Conservation (phyloP, 1,140 invertebrate genomes). For the Zaprionus gabonicus region DNA sequence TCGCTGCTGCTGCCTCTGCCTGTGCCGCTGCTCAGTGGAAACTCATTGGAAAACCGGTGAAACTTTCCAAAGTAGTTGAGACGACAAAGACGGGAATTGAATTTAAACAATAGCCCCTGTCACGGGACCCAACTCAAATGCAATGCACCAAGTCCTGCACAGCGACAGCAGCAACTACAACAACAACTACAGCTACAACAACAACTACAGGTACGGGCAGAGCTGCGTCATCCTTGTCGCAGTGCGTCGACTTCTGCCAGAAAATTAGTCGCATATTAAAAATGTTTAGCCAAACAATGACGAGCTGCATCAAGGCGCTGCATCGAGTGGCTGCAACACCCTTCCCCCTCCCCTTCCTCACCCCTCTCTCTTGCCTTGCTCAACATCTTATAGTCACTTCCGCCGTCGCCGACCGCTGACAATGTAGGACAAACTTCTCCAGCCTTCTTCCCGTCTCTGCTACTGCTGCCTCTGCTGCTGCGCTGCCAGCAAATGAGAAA, state of each 20-base stretch:
- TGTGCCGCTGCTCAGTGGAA: conserved; percentile 5
- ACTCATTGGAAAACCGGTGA: conserved; percentile 18
- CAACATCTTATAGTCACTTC: background rate
- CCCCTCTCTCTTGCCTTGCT: background rate
- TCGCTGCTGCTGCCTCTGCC: background rate
- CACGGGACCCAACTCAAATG: conserved; percentile 54
- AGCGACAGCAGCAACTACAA: conserved; percentile 9
- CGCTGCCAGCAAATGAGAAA: conserved; percentile 79
- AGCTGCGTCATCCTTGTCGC: conserved; percentile 44
- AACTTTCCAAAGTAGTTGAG: conserved; percentile 80
- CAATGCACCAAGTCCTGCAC: conserved; percentile 30
- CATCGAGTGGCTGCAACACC: conserved; percentile 18
- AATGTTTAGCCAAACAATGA: conserved; percentile 77
- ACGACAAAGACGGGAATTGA: conserved; percentile 81
- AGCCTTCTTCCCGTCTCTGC: conserved; percentile 36
- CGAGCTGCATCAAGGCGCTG: conserved; percentile 32
- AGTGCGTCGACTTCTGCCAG: conserved; percentile 59
- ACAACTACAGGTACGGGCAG: background rate
- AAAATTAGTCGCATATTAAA: conserved; percentile 83
- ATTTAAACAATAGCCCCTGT: conserved; percentile 76
- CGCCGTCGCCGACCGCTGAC: conserved; percentile 31
- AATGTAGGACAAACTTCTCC: conserved; percentile 63
- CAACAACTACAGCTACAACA: background rate
- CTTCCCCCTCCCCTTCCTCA: background rate
- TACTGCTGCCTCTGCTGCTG: conserved; percentile 35